Conservation (phyloP, 2,797 vertebrate genomes). For the Anguilla anguilla region DNA sequence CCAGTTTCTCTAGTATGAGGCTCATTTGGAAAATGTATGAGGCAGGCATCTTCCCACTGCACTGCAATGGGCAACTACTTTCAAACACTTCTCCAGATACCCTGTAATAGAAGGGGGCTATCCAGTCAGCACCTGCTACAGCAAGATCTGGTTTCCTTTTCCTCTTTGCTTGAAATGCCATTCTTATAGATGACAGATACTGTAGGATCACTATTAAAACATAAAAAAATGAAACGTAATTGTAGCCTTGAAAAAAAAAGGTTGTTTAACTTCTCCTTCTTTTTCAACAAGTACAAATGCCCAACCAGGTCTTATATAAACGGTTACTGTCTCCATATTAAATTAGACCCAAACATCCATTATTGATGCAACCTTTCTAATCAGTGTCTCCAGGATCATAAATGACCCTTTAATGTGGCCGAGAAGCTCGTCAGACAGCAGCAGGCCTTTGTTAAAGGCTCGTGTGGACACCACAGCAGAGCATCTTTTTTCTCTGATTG, state of each 20-base stretch:
- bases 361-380: conserved; percentile 37
- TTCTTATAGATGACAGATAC: background rate
- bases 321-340: conserved; percentile 37
- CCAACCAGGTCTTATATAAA: conserved; percentile 43
- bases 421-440: conserved; percentile 3
- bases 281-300: conserved; percentile 29
- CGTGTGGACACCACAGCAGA: background rate
- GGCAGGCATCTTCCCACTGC: background rate
- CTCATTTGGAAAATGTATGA: background rate
- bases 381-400: conserved; percentile 22
- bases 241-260: no score
- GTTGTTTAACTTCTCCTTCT: background rate
- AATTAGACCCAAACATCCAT: conserved; percentile 34
- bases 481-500: background rate
- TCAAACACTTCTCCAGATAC: background rate
- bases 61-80: background rate
- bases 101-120: background rate
- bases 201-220: no score
- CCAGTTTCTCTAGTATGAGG: background rate
- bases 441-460: background rate
- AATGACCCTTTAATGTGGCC: conserved; percentile 20
- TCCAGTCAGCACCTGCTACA: background rate
- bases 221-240: no score
- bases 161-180: background rate
- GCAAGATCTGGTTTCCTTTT: background rate